Conservation (phyloP, 1,140 invertebrate genomes). For the Anthonomus grandis region DNA sequence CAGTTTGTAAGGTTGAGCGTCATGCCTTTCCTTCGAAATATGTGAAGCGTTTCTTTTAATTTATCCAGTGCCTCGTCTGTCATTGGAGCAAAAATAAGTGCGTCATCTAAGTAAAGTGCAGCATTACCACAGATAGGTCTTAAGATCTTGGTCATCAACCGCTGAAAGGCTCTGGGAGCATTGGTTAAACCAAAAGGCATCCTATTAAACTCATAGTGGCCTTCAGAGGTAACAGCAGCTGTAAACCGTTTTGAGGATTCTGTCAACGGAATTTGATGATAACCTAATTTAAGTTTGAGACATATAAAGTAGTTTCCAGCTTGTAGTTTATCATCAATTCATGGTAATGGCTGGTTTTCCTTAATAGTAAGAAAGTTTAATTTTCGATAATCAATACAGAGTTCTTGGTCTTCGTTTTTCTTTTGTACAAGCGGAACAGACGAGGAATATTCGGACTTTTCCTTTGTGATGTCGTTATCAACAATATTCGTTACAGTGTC, state of each 20-base stretch:
- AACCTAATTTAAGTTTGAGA: slow-evolving; percentile 28
- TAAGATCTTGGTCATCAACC: slow-evolving; percentile 27
- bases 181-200: too few species aligned
- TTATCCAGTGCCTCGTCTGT: background rate
- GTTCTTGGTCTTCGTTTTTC: too few species aligned
- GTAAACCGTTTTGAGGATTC: slow-evolving; percentile 35
- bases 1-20: background rate
- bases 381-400: too few species aligned
- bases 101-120: slow-evolving; percentile 32
- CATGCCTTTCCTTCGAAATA: background rate
- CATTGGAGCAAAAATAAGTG: slow-evolving; percentile 45
- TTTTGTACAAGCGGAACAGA: too few species aligned
- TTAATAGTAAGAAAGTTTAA: background rate
- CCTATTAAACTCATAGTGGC: slow-evolving; percentile 33
- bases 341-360: background rate
- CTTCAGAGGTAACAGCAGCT: slow-evolving; percentile 38
- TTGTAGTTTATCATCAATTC: slow-evolving; percentile 1
- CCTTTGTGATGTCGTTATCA: too few species aligned
- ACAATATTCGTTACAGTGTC: too few species aligned
- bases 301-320: slow-evolving; percentile 23
- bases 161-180: too few species aligned
- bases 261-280: slow-evolving; percentile 19
- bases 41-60: background rate
- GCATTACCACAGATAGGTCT: slow-evolving; percentile 19
- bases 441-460: too few species aligned